phyloP scores from a whole-genome alignment of 2,797 vertebrate species.

The Pseudomugil tenellus region DNA sequence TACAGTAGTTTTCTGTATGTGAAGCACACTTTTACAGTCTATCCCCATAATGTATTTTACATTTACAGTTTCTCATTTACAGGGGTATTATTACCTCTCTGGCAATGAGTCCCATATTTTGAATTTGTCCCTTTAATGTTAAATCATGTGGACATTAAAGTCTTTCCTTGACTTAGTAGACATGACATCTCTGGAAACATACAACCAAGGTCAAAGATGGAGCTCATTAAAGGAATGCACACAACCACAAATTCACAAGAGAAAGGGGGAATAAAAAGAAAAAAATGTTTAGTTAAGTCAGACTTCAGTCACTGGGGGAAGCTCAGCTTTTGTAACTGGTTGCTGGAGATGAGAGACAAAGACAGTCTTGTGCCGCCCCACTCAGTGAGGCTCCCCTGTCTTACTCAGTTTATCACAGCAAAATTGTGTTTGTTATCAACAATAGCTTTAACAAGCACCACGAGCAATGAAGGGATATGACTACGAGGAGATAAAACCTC shows the following conservation, averaged over 20 bases:
- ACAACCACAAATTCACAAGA: slow-evolving; percentile 75
- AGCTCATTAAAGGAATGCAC: slow-evolving; percentile 83
- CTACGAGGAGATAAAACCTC: slow-evolving; percentile 68
- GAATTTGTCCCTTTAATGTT: slow-evolving; percentile 71
- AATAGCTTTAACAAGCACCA: slow-evolving; percentile 66
- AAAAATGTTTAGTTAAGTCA: slow-evolving; percentile 77
- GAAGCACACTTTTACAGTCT: slow-evolving; percentile 12
- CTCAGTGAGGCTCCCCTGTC: slow-evolving; percentile 60
- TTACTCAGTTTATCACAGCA: slow-evolving; percentile 56
- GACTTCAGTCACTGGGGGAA: slow-evolving; percentile 61
- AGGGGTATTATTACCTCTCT: slow-evolving; percentile 73
- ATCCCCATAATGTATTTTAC: slow-evolving; percentile 64
- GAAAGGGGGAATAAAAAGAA: slow-evolving; percentile 61
- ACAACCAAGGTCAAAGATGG: slow-evolving; percentile 84
- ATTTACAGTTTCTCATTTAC: slow-evolving; percentile 72
- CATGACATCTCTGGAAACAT: slow-evolving; percentile 83
- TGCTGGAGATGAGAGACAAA: slow-evolving; percentile 77
- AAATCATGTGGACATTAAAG: slow-evolving; percentile 82
- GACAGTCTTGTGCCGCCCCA: slow-evolving; percentile 65
- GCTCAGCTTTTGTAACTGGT: slow-evolving; percentile 58
- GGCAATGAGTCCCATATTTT: slow-evolving; percentile 61
- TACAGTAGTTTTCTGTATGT: slow-evolving; percentile 32
- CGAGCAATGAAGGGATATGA: slow-evolving; percentile 59
- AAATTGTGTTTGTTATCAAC: slow-evolving; percentile 76
- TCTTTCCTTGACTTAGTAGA: slow-evolving; percentile 82